These are phyloP conservation scores for Cephonodes hylas DNA, from an alignment of 2,888 invertebrate species.

Conservation along the genomic window DNA sequence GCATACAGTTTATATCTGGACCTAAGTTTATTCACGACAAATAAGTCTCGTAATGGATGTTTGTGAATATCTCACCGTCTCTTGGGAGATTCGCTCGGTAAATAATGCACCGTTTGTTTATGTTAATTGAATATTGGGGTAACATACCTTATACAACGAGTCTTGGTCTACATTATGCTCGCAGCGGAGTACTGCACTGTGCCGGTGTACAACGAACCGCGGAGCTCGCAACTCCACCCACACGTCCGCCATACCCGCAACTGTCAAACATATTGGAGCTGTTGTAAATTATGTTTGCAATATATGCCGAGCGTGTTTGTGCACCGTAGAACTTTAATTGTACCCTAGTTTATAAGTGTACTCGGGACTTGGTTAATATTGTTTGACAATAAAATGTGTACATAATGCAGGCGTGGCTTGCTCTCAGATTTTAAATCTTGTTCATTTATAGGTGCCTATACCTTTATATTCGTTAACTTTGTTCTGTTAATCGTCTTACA, in stretches of 20 bases:
- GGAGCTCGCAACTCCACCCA: slow-evolving; percentile 84
- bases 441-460: too few species aligned
- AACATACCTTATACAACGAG: slow-evolving; percentile 85
- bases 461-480: too few species aligned
- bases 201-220: slow-evolving; percentile 86
- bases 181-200: slow-evolving; percentile 85
- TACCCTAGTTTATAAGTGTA: background rate
- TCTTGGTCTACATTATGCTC: slow-evolving; percentile 87
- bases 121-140: background rate
- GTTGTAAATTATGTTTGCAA: slow-evolving; percentile 14
- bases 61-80: too few species aligned
- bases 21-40: too few species aligned
- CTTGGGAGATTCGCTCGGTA: background rate
- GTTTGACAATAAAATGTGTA: too few species aligned
- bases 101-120: background rate
- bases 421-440: too few species aligned
- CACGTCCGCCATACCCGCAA: slow-evolving; percentile 70
- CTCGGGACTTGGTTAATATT: too few species aligned
- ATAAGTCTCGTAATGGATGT: too few species aligned
- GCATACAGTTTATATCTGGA: too few species aligned
- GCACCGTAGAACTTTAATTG: background rate
- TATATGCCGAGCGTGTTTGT: slow-evolving; percentile 6
- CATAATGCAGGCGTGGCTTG: too few species aligned
- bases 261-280: slow-evolving; percentile 16
- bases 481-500: too few species aligned